These are phyloP conservation scores for Drosophila quinaria DNA, from an alignment of 2,888 invertebrate species.

Conservation along the genomic window DNA sequence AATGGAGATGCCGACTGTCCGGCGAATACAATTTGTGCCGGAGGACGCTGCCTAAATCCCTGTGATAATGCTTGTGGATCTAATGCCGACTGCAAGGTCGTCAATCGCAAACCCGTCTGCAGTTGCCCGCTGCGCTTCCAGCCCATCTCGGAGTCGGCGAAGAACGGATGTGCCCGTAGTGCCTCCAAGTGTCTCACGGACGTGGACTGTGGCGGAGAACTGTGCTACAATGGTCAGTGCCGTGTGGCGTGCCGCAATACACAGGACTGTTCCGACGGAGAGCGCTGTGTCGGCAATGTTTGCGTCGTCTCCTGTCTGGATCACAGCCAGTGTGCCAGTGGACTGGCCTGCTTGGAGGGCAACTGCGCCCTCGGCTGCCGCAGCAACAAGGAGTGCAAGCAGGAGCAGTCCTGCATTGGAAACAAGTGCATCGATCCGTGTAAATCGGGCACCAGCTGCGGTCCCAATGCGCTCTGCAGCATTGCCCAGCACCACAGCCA, in stretches of 20 bases:
- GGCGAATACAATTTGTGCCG: slow-evolving; percentile 90
- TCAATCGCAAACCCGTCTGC: slow-evolving; percentile 92
- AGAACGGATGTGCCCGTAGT: slow-evolving; percentile 91
- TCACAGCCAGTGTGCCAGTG: slow-evolving; percentile 92
- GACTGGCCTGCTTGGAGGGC: slow-evolving; percentile 93
- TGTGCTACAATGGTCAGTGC: slow-evolving; percentile 94
- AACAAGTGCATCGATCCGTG: slow-evolving; percentile 95
- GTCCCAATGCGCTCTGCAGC: slow-evolving; percentile 93
- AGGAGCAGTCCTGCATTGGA: slow-evolving; percentile 92
- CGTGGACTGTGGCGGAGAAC: slow-evolving; percentile 91
- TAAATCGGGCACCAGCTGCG: slow-evolving; percentile 90
- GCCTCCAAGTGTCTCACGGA: slow-evolving; percentile 89
- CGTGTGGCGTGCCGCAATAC: slow-evolving; percentile 92
- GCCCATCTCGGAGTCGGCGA: slow-evolving; percentile 88
- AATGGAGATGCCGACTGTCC: slow-evolving; percentile 92
- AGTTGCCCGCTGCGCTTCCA: slow-evolving; percentile 92
- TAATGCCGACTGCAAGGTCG: slow-evolving; percentile 93
- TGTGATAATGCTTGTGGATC: slow-evolving; percentile 93
- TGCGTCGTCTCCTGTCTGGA: slow-evolving; percentile 93
- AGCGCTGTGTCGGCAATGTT: slow-evolving; percentile 91
- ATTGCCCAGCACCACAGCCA: slow-evolving; percentile 91
- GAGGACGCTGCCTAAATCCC: slow-evolving; percentile 91
- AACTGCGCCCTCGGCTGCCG: slow-evolving; percentile 94
- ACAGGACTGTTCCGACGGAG: slow-evolving; percentile 92
- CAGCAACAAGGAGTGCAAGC: slow-evolving; percentile 92